Percentiles rank a stretch among this genome's conserved stretches.
phyloP scores from a whole-genome alignment of 2,113 vertebrate genomes.

The Genyomyrus donnyi region DNA sequence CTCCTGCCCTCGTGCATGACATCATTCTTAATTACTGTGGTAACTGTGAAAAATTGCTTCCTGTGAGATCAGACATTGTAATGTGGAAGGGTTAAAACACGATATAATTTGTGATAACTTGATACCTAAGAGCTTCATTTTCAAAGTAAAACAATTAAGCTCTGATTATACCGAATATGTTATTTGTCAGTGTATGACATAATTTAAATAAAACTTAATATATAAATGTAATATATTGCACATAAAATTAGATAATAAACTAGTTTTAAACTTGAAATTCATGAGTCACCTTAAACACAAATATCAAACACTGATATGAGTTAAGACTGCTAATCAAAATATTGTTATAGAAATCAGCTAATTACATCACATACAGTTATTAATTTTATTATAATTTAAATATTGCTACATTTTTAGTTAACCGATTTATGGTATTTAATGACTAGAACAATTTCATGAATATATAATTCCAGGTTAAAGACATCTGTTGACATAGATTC shows the following conservation, averaged over 20 bases:
- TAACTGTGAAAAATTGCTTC: conserved; percentile 15
- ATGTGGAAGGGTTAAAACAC: conserved; percentile 9
- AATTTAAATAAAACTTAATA: too few relatives aligned
- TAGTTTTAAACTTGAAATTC: background rate
- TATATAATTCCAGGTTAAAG: background rate
- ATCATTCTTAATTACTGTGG: conserved; percentile 27
- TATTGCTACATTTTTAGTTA: background rate
- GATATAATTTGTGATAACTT: conserved; percentile 19
- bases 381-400: background rate
- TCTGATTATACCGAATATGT: background rate
- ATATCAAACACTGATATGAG: background rate
- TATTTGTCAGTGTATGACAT: background rate
- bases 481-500: background rate
- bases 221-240: background rate
- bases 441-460: background rate
- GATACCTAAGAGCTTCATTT: conserved; percentile 8
- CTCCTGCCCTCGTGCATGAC: background rate
- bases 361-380: background rate
- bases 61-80: conserved; percentile 9
- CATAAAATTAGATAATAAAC: background rate
- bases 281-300: background rate
- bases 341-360: background rate
- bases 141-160: conserved; percentile 5
- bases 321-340: background rate
- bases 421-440: background rate